Evolutionary conservation across 2,888 invertebrate species (phyloP).

Genomic region (Chloromyia formosa): DNA sequence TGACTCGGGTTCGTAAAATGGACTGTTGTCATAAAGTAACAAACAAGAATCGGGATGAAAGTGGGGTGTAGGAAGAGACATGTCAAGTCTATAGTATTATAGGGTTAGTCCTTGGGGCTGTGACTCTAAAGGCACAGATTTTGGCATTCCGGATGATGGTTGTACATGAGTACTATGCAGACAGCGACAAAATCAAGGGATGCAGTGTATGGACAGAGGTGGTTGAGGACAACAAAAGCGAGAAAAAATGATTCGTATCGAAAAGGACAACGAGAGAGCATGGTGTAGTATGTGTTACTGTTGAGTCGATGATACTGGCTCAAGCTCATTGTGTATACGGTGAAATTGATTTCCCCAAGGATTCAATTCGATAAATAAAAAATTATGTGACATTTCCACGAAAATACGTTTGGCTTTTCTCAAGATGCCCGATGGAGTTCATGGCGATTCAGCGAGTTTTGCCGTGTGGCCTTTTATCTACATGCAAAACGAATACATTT

Average conservation of each 20-base stretch:
- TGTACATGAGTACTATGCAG: conserved; percentile 1
- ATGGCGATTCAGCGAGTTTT: not conserved
- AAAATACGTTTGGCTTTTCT: conserved; percentile 12
- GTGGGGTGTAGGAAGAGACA: not conserved
- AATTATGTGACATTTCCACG: conserved; percentile 47
- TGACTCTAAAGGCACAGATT: not conserved
- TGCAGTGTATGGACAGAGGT: too few species aligned
- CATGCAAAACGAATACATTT: conserved; percentile 14
- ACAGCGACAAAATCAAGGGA: conserved; percentile 4
- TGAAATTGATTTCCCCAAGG: conserved; percentile 50
- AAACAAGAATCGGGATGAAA: not conserved
- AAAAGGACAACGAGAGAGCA: not conserved
- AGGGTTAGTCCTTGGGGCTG: conserved; percentile 1
- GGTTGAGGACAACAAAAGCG: not conserved
- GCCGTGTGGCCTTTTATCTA: conserved; percentile 12
- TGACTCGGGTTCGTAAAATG: not conserved
- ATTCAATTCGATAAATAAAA: conserved; percentile 49
- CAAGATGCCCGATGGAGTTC: conserved; percentile 15
- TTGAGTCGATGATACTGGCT: conserved; percentile 7
- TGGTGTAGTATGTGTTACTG: not conserved
- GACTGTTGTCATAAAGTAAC: not conserved
- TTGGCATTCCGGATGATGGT: conserved; percentile 8
- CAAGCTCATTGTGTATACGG: conserved; percentile 40
- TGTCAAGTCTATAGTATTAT: not conserved
- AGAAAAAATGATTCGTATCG: not conserved